Evolutionary conservation across 2,797 vertebrate species (phyloP).

Genomic region (Sebastes nivosus): DNA sequence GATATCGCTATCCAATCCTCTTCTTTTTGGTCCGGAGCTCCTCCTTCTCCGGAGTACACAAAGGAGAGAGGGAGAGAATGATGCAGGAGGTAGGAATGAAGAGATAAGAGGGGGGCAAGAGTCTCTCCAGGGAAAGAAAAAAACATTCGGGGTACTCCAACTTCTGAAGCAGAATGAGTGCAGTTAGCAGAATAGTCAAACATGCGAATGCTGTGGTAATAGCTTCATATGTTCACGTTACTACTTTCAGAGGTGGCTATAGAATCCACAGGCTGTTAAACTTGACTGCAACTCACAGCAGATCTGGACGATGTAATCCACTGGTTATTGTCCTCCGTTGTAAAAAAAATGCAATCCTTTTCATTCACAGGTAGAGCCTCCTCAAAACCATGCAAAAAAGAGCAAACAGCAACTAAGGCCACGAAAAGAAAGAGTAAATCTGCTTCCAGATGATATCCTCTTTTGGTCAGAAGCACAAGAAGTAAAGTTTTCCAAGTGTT

Average conservation of each 20-base stretch:
- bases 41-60: slow-evolving; percentile 63
- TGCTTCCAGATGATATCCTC: not conserved
- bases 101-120: slow-evolving; percentile 47
- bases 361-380: slow-evolving; percentile 38
- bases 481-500: slow-evolving; percentile 16
- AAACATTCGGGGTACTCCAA: not conserved
- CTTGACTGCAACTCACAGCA: slow-evolving; percentile 26
- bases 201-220: not conserved
- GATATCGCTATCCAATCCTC: slow-evolving; percentile 31
- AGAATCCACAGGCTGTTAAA: not conserved
- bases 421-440: not conserved
- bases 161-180: not conserved
- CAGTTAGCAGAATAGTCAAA: not conserved
- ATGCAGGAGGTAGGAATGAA: slow-evolving; percentile 33
- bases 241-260: not conserved
- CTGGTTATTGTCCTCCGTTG: slow-evolving; percentile 6
- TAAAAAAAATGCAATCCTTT: slow-evolving; percentile 6
- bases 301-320: slow-evolving; percentile 24
- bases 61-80: slow-evolving; percentile 50
- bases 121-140: slow-evolving; percentile 2
- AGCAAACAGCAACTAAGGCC: not conserved
- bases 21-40: slow-evolving; percentile 46
- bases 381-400: not conserved
- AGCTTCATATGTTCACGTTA: not conserved
- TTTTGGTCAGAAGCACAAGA: not conserved